Percentiles rank a stretch among this genome's conserved stretches.
phyloP scores from a whole-genome alignment of 2,888 invertebrate genomes.

The Molanna angustata region DNA sequence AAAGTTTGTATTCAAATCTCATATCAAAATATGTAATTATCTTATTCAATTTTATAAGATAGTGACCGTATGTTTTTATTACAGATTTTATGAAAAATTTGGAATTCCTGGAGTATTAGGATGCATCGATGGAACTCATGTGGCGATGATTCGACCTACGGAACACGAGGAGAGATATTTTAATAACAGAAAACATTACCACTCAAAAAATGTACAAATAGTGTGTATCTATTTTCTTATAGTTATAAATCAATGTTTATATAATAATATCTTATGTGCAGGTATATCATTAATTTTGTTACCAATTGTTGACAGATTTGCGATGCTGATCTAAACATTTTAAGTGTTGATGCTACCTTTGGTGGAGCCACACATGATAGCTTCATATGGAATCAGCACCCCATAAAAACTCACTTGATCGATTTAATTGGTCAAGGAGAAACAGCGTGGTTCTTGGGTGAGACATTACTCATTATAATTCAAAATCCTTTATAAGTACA shows the following conservation, averaged over 20 bases:
- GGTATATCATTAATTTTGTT: no score
- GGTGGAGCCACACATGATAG: slow-evolving; percentile 4
- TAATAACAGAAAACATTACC: background rate
- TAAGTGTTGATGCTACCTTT: background rate
- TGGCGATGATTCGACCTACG: background rate
- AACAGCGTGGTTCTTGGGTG: background rate
- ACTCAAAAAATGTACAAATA: background rate
- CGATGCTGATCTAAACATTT: background rate
- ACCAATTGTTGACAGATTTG: background rate
- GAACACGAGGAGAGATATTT: background rate
- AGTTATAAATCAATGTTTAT: background rate
- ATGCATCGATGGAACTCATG: background rate
- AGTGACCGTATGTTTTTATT: background rate
- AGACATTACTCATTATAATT: background rate
- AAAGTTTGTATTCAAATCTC: background rate
- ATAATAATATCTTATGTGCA: no score
- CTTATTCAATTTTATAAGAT: background rate
- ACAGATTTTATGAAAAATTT: background rate
- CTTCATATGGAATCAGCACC: slow-evolving; percentile 6
- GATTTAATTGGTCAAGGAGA: slow-evolving; percentile 2
- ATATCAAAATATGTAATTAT: background rate
- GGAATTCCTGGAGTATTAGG: background rate
- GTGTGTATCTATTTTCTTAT: background rate
- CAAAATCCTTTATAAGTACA: background rate
- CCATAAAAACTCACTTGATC: background rate